phyloP scores from a whole-genome alignment of 2,888 invertebrate species.

The Neoaliturus tenellus region DNA sequence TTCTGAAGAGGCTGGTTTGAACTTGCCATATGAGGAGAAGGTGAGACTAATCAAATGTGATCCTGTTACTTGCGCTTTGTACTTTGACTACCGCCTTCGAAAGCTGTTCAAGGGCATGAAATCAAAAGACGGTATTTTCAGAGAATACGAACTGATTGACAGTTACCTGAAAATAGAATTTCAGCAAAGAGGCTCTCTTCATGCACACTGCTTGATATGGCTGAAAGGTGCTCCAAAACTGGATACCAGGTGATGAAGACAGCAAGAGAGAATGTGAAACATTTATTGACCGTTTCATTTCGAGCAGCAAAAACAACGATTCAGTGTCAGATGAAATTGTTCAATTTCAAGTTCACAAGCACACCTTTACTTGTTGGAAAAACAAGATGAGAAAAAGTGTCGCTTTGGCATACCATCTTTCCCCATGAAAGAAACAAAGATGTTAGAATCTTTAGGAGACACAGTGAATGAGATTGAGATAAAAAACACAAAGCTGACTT shows the following conservation, averaged over 20 bases:
- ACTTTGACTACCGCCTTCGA: conserved; percentile 55
- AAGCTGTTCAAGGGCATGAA: conserved; percentile 59
- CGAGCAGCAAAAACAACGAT: conserved; percentile 61
- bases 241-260: conserved; percentile 56
- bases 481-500: conserved; percentile 2
- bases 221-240: conserved; percentile 66
- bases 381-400: conserved; percentile 61
- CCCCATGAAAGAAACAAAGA: conserved; percentile 62
- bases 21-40: conserved; percentile 59
- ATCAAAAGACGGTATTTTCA: conserved; percentile 58
- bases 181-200: conserved; percentile 68
- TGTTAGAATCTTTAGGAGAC: conserved; percentile 36
- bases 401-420: conserved; percentile 64
- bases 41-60: conserved; percentile 64
- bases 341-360: conserved; percentile 63
- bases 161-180: conserved; percentile 66
- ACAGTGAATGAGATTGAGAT: not conserved
- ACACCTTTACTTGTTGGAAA: conserved; percentile 63
- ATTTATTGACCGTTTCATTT: conserved; percentile 61
- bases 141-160: not conserved
- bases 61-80: conserved; percentile 65
- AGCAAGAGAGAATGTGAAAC: conserved; percentile 54
- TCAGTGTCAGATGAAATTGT: conserved; percentile 56
- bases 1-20: conserved; percentile 57
- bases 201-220: conserved; percentile 67